Conservation (phyloP, 2,797 vertebrate species). For the Balearica regulorum region DNA sequence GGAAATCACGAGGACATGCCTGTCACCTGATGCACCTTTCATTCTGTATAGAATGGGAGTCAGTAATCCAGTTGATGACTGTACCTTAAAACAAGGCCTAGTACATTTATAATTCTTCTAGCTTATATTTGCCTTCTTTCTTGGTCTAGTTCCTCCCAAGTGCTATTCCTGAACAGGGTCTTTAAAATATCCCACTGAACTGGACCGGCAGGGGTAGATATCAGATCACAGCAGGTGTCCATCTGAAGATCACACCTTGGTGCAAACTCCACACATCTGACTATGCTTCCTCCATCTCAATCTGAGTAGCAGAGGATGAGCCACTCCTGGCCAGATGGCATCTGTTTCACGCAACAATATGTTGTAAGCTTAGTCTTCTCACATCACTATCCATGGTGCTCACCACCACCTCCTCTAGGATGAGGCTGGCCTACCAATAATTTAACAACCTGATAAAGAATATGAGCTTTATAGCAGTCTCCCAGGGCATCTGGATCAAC, state of each 20-base stretch:
- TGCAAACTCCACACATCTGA: not conserved
- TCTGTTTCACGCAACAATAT: not conserved
- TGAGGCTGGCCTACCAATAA: not conserved
- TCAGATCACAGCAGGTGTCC: not conserved
- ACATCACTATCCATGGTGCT: not conserved
- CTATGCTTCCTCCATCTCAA: not conserved
- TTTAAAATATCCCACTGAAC: not conserved
- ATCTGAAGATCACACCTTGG: not conserved
- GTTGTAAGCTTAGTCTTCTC: not conserved
- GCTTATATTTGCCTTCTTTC: not conserved
- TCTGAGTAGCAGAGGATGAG: not conserved
- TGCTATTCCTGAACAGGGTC: not conserved
- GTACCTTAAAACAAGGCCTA: not conserved
- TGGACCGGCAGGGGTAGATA: not conserved
- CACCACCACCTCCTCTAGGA: not conserved
- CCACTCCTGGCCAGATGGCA: not conserved
- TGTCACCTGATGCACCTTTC: not conserved
- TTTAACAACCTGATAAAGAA: not conserved
- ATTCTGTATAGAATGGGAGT: not conserved
- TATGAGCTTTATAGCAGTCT: not conserved
- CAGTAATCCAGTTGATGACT: not conserved
- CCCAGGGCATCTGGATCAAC: not conserved
- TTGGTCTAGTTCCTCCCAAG: not conserved
- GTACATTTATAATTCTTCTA: not conserved
- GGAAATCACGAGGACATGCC: not conserved